Evolutionary conservation across 1,140 invertebrate species (phyloP).

Genomic region (Lasioglossum albipes): DNA sequence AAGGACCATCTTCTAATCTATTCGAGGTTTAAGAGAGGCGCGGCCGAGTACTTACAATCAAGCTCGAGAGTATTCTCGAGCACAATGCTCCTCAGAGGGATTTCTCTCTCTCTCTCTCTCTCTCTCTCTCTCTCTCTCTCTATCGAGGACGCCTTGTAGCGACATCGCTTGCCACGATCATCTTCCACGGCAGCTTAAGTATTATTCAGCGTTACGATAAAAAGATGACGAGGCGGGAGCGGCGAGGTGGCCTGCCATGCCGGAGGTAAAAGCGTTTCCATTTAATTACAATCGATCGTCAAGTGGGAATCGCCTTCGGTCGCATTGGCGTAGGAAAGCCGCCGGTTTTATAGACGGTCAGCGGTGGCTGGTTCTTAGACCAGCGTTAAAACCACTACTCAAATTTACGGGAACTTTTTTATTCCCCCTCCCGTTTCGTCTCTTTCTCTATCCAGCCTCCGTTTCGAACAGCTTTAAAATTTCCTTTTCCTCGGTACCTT

Average conservation of each 20-base stretch:
- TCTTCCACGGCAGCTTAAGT: conserved; percentile 25
- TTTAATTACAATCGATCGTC: conserved; percentile 64
- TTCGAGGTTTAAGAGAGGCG: neutral
- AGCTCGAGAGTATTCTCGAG: neutral
- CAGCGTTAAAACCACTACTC: conserved; percentile 63
- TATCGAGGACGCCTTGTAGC: conserved; percentile 8
- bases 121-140: neutral
- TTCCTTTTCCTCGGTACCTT: neutral
- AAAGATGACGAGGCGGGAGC: conserved; percentile 38
- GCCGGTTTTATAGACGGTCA: conserved; percentile 61
- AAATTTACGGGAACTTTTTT: conserved; percentile 65
- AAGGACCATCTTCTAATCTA: too few relatives aligned
- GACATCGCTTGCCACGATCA: neutral
- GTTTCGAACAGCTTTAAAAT: conserved; percentile 53
- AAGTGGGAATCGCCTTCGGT: conserved; percentile 46
- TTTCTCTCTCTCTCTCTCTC: neutral
- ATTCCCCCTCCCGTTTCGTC: neutral
- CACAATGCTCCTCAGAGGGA: too few relatives aligned
- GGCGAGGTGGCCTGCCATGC: conserved; percentile 4
- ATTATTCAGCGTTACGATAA: conserved; percentile 49
- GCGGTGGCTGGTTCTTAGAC: conserved; percentile 42
- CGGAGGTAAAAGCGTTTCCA: conserved; percentile 59
- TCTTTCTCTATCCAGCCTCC: conserved; percentile 7
- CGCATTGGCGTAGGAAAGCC: conserved; percentile 34
- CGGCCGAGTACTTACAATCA: neutral